These are phyloP conservation scores for Epirrhoe alternata DNA, from an alignment of 2,888 invertebrate genomes.

Conservation along the genomic window DNA sequence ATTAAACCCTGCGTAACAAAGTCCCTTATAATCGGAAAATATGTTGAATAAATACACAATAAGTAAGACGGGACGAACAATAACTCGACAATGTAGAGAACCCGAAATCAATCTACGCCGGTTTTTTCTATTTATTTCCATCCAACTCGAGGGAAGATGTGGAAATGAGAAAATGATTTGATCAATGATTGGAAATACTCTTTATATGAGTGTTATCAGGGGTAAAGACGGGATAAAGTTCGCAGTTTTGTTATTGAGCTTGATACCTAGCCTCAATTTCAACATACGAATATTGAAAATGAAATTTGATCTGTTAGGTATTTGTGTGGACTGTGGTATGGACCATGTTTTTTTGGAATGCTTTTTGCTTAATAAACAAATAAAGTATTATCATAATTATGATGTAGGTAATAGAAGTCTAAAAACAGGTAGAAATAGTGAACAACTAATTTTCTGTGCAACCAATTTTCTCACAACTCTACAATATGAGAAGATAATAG, in stretches of 20 bases:
- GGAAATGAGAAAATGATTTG: conserved; percentile 60
- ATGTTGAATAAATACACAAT: conserved; percentile 24
- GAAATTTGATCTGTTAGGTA: conserved; percentile 22
- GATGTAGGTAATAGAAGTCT: not conserved
- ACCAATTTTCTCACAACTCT: conserved; percentile 23
- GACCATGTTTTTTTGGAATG: conserved; percentile 12
- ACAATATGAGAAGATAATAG: conserved; percentile 32
- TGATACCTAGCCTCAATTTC: conserved; percentile 29
- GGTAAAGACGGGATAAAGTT: conserved; percentile 35
- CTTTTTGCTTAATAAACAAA: conserved; percentile 16
- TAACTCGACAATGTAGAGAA: conserved; percentile 54
- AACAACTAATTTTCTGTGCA: not conserved
- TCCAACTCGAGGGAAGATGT: conserved; percentile 51
- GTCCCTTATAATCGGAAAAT: conserved; percentile 9
- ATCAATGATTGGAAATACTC: conserved; percentile 56
- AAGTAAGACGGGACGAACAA: conserved; percentile 35
- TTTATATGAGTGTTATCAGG: conserved; percentile 42
- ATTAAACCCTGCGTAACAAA: conserved; percentile 8
- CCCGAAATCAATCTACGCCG: conserved; percentile 62
- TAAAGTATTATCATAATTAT: conserved; percentile 9
- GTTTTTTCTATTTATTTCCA: conserved; percentile 62
- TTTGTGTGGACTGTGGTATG: conserved; percentile 21
- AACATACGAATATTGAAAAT: conserved; percentile 2
- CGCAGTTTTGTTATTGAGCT: conserved; percentile 32
- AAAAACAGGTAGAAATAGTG: not conserved